These are phyloP conservation scores for Serrognathus titanus DNA, from an alignment of 2,888 invertebrate species.

Conservation along the genomic window DNA sequence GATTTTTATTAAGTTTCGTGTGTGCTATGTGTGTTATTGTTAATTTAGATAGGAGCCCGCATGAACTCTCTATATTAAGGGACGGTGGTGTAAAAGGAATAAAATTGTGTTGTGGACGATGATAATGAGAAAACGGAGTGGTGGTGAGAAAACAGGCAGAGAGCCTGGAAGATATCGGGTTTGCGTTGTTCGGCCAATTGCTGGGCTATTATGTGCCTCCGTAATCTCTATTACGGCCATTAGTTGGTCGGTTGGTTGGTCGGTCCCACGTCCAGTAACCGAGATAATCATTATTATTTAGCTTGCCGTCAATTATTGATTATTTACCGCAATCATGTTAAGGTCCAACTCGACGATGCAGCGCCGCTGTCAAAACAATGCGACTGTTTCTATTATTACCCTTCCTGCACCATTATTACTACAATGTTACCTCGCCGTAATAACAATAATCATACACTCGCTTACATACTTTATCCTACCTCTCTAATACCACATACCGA, in stretches of 20 bases:
- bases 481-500: not conserved
- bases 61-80: too few species aligned
- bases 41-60: too few species aligned
- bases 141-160: not conserved
- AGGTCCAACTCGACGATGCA: constrained; percentile 22
- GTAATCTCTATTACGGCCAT: constrained; percentile 45
- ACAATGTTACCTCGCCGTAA: constrained; percentile 5
- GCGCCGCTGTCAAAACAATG: constrained; percentile 14
- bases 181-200: constrained; percentile 28
- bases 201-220: constrained; percentile 42
- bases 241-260: constrained; percentile 34
- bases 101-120: constrained; percentile 8
- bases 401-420: constrained; percentile 7
- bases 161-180: constrained; percentile 19
- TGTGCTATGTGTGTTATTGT: too few species aligned
- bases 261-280: constrained; percentile 41
- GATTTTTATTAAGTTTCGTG: too few species aligned
- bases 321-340: constrained; percentile 45
- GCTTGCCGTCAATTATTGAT: constrained; percentile 45
- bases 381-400: constrained; percentile 16
- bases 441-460: constrained; percentile 5
- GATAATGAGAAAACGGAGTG: constrained; percentile 12
- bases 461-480: not conserved
- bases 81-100: not conserved
- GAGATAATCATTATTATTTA: constrained; percentile 46